phyloP scores from a whole-genome alignment of 2,888 invertebrate species.

The Chloroclystis v-ata region DNA sequence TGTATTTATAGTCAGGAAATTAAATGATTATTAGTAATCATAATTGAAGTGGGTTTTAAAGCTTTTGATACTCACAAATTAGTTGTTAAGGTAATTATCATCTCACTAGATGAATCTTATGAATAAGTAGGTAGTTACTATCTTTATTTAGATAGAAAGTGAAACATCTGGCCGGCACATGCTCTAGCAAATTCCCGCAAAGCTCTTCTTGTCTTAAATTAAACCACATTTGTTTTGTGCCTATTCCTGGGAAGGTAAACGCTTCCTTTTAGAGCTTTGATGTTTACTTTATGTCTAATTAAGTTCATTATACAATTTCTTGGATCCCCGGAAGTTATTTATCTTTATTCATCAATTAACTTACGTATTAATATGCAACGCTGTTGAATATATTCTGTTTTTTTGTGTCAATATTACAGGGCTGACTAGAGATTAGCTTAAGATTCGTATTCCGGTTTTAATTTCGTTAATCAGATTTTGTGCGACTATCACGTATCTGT shows the following conservation, averaged over 20 bases:
- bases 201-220: conserved; percentile 19
- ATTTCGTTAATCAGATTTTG: too few species aligned
- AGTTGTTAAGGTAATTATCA: too few species aligned
- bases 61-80: too few species aligned
- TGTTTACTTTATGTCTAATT: conserved; percentile 16
- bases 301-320: conserved; percentile 5
- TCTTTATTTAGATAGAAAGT: conserved; percentile 26
- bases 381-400: neutral
- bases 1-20: neutral
- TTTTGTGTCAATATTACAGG: too few species aligned
- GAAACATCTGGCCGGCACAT: conserved; percentile 28
- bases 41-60: too few species aligned
- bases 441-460: too few species aligned
- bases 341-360: neutral
- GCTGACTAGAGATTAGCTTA: too few species aligned
- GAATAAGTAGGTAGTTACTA: neutral
- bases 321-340: neutral
- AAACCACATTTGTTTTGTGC: conserved; percentile 22
- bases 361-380: too few species aligned
- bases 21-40: neutral
- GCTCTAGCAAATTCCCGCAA: conserved; percentile 21
- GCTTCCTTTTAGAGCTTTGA: conserved; percentile 24
- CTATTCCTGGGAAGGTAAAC: conserved; percentile 22
- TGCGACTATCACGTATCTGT: neutral
- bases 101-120: too few species aligned